phyloP scores from a whole-genome alignment of 2,888 invertebrate species.

The Cinara cedri region DNA sequence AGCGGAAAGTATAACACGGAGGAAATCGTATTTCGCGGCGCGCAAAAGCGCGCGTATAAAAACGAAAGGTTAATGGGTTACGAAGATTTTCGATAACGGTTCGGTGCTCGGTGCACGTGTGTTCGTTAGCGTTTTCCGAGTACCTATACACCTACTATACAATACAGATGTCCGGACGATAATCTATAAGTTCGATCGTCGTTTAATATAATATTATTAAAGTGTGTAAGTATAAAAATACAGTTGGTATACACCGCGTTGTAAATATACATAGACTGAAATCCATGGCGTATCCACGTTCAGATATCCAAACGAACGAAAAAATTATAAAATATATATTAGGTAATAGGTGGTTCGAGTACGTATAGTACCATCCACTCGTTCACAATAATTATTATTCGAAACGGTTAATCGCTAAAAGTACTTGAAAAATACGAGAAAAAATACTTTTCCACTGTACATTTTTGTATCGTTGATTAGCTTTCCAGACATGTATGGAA shows the following conservation, averaged over 20 bases:
- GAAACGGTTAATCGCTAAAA: too few relatives aligned
- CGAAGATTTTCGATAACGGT: slow-evolving; percentile 25
- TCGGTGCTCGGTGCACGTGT: background rate
- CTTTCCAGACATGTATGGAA: too few relatives aligned
- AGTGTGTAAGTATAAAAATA: background rate
- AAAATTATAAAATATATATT: too few relatives aligned
- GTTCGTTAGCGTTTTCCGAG: background rate
- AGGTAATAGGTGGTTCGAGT: too few relatives aligned
- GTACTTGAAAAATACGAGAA: too few relatives aligned
- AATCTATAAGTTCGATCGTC: background rate
- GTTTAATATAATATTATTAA: slow-evolving; percentile 11
- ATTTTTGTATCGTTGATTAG: too few relatives aligned
- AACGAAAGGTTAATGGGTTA: slow-evolving; percentile 35
- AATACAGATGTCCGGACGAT: background rate
- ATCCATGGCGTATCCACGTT: too few relatives aligned
- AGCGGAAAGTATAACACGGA: background rate
- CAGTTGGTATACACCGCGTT: background rate
- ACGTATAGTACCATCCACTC: too few relatives aligned
- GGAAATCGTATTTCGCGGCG: slow-evolving; percentile 5
- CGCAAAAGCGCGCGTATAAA: background rate
- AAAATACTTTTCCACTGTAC: too few relatives aligned
- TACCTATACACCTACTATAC: background rate
- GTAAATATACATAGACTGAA: background rate
- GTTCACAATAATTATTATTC: too few relatives aligned
- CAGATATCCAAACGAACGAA: too few relatives aligned